phyloP scores from a whole-genome alignment of 1,140 invertebrate genomes.

The Phocides pigmalion region DNA sequence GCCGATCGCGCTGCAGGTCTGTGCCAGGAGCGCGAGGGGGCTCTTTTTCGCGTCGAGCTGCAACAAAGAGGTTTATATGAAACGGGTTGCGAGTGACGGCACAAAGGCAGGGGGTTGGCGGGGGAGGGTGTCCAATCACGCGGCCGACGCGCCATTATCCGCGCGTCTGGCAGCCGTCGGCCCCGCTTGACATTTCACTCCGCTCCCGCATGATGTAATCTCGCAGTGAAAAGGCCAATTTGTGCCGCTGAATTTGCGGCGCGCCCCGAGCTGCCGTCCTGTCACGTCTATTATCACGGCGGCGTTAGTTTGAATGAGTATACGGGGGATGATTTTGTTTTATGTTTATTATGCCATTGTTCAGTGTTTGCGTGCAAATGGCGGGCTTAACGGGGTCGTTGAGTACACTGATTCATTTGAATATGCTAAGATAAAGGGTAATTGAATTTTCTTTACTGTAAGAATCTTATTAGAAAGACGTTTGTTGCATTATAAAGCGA shows the following conservation, averaged over 20 bases:
- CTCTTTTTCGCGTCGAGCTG: slow-evolving; percentile 98
- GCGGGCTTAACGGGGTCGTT: slow-evolving; percentile 25
- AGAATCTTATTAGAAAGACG: slow-evolving; percentile 7
- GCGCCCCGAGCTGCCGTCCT: slow-evolving; percentile 74
- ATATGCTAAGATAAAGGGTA: slow-evolving; percentile 22
- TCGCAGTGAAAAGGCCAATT: slow-evolving; percentile 83
- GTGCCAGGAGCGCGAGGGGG: slow-evolving; percentile 95
- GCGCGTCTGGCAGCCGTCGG: slow-evolving; percentile 82
- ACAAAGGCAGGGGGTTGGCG: slow-evolving; percentile 64
- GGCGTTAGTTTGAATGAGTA: slow-evolving; percentile 62
- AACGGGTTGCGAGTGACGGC: slow-evolving; percentile 79
- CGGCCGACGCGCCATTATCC: slow-evolving; percentile 84
- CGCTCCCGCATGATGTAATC: slow-evolving; percentile 83
- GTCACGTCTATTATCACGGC: slow-evolving; percentile 77
- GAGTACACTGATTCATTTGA: slow-evolving; percentile 19
- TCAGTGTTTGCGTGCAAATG: slow-evolving; percentile 34
- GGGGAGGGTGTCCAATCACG: slow-evolving; percentile 78
- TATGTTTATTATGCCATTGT: slow-evolving; percentile 48
- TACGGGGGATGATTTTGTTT: slow-evolving; percentile 63
- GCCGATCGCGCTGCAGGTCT: slow-evolving; percentile 98
- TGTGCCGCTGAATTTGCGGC: slow-evolving; percentile 81
- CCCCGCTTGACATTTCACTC: slow-evolving; percentile 84
- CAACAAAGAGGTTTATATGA: slow-evolving; percentile 85
- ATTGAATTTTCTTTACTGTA: slow-evolving; percentile 22
- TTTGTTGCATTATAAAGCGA: neutral